Base-by-base conservation (phyloP, 2,797 vertebrate species). In the Rhynchotus rufescens region DNA sequence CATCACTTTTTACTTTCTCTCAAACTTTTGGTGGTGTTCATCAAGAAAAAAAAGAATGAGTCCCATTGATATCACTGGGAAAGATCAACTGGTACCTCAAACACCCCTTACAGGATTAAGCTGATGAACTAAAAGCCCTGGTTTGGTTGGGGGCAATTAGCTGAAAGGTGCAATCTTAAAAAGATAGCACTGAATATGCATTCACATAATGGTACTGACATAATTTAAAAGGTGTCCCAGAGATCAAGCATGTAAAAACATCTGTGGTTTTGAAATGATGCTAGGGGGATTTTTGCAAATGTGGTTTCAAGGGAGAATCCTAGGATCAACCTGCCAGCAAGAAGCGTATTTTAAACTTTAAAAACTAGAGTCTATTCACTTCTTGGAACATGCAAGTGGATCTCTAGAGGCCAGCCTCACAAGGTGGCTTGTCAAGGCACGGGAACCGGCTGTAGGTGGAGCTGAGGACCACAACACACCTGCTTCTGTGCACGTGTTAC, bases 391-490 rank as follows among this genome's bases (percentile, higher is more conserved):
- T 0, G 10, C 25, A 79, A 22, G 15, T 52, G 30, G 26, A 81
- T 64, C 17, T 71, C 56, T 40, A 3, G 4, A 66, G 47, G 12
- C 10, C 0, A 2, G 67, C 12, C 23, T 34, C 49, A 73, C 90
- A 80, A 5, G 11, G 12, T 23, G 47, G 22, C 21, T 49, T 12
- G 11, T 36, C 26, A 22, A 7, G 21, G 21, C 67, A 73, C 52
- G 19, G 30, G 26, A 52, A 45, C 10, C 25, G 42, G 15, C 28
- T 47, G 19, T 2, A 21, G 2, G 19, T 30, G 6, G 0, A 83
- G 73, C 28, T 4, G n/a, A 73, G 30, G 44, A 30, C 36, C 44
- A 40, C 61, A 61, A 40, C 21, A 47, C 1, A 0, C 0, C 1
- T 8, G 11, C 32, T 11, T 45, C 3, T 62, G 56, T 57, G 44